Conservation (phyloP, 2,113 vertebrate genomes). For the Prunella himalayana region DNA sequence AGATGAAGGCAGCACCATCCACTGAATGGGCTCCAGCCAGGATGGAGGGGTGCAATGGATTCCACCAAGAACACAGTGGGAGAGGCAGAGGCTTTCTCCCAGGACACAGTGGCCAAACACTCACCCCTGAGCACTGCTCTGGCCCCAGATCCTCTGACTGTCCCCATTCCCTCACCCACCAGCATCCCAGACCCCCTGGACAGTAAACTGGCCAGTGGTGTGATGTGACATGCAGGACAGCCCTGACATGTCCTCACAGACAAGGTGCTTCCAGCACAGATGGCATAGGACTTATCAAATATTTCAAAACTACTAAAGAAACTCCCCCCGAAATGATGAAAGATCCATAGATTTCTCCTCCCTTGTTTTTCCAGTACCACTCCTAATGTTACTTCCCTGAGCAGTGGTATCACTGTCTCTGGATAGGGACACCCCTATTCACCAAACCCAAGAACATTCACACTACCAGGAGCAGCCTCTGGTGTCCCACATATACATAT, state of each 20-base stretch:
- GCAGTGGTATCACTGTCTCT: not conserved
- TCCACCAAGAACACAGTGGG: not conserved
- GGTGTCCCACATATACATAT: not conserved
- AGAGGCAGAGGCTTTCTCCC: not conserved
- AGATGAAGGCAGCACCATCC: not conserved
- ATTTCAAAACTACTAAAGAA: not conserved
- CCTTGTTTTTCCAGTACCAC: not conserved
- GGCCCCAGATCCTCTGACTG: not conserved
- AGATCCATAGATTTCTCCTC: not conserved
- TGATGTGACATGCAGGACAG: rapidly evolving
- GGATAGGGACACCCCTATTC: not conserved
- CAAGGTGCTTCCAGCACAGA: not conserved
- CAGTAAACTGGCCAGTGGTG: not conserved
- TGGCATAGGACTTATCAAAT: not conserved
- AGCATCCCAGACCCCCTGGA: rapidly evolving
- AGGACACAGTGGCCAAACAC: rapidly evolving
- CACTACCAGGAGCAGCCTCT: not conserved
- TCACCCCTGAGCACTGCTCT: not conserved
- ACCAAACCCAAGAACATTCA: not conserved
- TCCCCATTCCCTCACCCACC: not conserved
- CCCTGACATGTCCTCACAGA: rapidly evolving
- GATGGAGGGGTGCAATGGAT: not conserved
- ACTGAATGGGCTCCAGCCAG: not conserved
- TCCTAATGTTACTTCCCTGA: not conserved
- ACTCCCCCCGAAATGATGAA: not conserved